Conservation (phyloP, 92 coral and sea anemone genomes). For the Siderastrea radians region DNA sequence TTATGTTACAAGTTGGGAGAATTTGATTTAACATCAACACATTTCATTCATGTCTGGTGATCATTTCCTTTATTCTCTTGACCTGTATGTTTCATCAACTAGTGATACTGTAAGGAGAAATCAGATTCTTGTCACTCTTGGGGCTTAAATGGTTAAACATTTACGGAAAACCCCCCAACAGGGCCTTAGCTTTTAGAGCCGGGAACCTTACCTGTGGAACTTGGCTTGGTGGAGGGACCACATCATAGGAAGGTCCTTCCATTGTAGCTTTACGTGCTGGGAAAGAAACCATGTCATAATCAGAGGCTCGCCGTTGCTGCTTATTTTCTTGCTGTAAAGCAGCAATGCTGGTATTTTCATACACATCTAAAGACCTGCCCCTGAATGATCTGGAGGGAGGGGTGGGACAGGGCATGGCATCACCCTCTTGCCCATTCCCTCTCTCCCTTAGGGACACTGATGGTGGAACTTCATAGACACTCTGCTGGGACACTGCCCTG, state of each 20-base stretch:
- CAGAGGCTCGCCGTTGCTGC: conserved; percentile 22
- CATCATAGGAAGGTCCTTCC: conserved; percentile 29
- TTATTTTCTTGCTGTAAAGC: neutral
- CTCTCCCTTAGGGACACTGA: neutral
- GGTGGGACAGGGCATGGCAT: neutral
- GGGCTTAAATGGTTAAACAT: too few relatives aligned
- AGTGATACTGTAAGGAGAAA: too few relatives aligned
- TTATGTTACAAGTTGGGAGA: too few relatives aligned
- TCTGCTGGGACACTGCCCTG: conserved; percentile 18
- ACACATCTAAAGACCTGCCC: conserved; percentile 20
- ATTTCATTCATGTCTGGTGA: too few relatives aligned
- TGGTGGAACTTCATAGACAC: conserved; percentile 76
- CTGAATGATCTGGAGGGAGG: conserved; percentile 13
- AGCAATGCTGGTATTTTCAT: conserved; percentile 37
- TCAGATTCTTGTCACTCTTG: too few relatives aligned
- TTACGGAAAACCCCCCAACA: too few relatives aligned
- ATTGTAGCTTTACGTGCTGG: conserved; percentile 35
- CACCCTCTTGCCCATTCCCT: conserved; percentile 42
- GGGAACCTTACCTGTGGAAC: neutral
- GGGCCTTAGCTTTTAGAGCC: neutral
- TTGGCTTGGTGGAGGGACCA: conserved; percentile 17
- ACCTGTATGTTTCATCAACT: too few relatives aligned
- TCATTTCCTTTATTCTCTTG: too few relatives aligned
- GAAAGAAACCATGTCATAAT: conserved; percentile 58
- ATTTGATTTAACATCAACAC: too few relatives aligned